Conservation (phyloP, 2,797 vertebrate species). For the Clarias laeviceps region DNA sequence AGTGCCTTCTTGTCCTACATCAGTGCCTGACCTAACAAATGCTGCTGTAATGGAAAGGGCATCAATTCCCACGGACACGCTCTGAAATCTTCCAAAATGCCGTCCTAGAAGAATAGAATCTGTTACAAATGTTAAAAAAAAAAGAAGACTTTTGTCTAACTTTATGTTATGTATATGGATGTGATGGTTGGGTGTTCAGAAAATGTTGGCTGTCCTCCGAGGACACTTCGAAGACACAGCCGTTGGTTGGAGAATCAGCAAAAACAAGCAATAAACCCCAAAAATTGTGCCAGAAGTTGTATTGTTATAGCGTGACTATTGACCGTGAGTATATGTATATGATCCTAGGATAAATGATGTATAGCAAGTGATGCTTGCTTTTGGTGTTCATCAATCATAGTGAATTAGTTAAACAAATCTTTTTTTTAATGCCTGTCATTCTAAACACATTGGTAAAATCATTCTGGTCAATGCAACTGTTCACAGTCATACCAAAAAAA, state of each 20-base stretch:
- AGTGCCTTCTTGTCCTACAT: not conserved
- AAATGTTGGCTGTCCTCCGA: not conserved
- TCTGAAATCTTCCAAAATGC: not conserved
- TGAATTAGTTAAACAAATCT: not conserved
- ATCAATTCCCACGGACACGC: not conserved
- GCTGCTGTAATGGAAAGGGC: not conserved
- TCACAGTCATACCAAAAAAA: not conserved
- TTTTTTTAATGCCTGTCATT: no score
- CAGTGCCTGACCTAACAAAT: not conserved
- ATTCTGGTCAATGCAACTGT: not conserved
- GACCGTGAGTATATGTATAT: not conserved
- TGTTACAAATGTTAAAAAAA: not conserved
- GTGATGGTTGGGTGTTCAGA: not conserved
- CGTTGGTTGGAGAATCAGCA: not conserved
- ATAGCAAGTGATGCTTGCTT: not conserved
- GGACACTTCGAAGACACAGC: not conserved
- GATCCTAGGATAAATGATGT: no score
- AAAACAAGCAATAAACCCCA: not conserved
- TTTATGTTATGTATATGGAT: no score
- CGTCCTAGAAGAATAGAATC: not conserved
- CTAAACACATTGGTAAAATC: not conserved
- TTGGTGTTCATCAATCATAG: not conserved
- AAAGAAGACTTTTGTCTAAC: not conserved
- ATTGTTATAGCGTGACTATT: not conserved
- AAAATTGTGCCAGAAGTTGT: not conserved